Evolutionary conservation across 2,888 invertebrate genomes (phyloP).

Genomic region (Agrochola circellaris): DNA sequence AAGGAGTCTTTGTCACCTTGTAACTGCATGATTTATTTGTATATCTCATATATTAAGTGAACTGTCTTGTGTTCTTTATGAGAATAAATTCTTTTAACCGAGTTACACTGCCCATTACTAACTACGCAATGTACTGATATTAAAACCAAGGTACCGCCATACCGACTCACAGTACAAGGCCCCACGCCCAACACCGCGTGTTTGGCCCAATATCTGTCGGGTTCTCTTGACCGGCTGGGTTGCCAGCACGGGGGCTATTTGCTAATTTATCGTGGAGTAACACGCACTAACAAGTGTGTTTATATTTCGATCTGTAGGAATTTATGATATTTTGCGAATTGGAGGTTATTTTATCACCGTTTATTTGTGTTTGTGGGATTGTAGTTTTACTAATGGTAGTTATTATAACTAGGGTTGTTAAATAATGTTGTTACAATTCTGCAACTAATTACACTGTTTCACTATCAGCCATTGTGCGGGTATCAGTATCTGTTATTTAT

Average conservation of each 20-base stretch:
- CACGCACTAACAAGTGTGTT: conserved; percentile 70
- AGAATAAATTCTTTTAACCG: too few relatives aligned
- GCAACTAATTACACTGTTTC: neutral
- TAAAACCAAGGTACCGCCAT: neutral
- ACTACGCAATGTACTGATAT: conserved; percentile 26
- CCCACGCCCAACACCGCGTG: conserved; percentile 63
- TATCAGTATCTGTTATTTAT: too few relatives aligned
- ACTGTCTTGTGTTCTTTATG: too few relatives aligned
- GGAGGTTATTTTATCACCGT: conserved; percentile 19
- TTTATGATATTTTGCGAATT: conserved; percentile 50
- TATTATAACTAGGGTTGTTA: neutral
- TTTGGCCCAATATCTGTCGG: conserved; percentile 66
- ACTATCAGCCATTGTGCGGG: neutral
- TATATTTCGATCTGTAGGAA: conserved; percentile 45
- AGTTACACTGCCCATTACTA: neutral
- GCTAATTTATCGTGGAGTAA: conserved; percentile 75
- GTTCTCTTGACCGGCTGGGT: conserved; percentile 51
- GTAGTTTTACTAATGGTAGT: neutral
- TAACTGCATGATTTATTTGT: too few relatives aligned
- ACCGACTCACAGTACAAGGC: conserved; percentile 32
- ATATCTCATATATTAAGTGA: too few relatives aligned
- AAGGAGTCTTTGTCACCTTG: too few relatives aligned
- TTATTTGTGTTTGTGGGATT: conserved; percentile 1
- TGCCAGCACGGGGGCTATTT: conserved; percentile 67
- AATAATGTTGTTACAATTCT: neutral